Base-by-base conservation (phyloP, 1,140 invertebrate genomes). In the Acarapis woodi region DNA sequence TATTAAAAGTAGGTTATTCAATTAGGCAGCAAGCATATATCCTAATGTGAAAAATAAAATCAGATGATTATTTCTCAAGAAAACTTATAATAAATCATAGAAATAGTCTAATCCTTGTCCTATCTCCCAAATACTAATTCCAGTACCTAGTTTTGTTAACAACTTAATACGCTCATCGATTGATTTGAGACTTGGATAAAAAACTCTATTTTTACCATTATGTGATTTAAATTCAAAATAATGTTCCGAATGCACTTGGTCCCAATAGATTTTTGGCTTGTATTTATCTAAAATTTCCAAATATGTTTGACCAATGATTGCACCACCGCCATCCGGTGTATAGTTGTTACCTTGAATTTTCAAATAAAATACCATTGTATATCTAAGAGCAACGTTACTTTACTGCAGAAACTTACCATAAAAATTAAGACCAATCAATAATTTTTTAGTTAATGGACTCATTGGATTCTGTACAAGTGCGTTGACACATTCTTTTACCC, bases 51-150 rank as follows among this genome's bases (percentile, higher is more conserved):
- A n/a, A n/a, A n/a, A n/a, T n/a, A n/a, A n/a, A n/a, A n/a, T n/a
- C n/a, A n/a, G n/a, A n/a, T n/a, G n/a, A n/a, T n/a, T n/a, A n/a
- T n/a, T n/a, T n/a, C n/a, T n/a, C n/a, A n/a, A n/a, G n/a, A 26
- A 26, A n/a, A 26, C 4, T 68, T 63, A 85, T 43, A 90, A 61
- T 46, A 88, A 62, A 64, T 88, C 80, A 54, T 82, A 88, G 56
- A 93, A 93, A 54, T 82, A 90, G 58, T 85, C 70, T 5, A 90
- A 57, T 25, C 85, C 85, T 62, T 93, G 83, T 3, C 85, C 83
- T 14, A 90, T 55, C 56, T 93, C 85, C 85, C 85, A 93, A 50
- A 93, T 74, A 0, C 80, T 73, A 32, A 90, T 59, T 3, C 83
- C 82, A 37, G 68, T 71, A 5, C 73, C 71, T 16, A 82, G 57